Base-by-base conservation (phyloP, 1,140 invertebrate species). In the Ceratosolen solmsi region DNA sequence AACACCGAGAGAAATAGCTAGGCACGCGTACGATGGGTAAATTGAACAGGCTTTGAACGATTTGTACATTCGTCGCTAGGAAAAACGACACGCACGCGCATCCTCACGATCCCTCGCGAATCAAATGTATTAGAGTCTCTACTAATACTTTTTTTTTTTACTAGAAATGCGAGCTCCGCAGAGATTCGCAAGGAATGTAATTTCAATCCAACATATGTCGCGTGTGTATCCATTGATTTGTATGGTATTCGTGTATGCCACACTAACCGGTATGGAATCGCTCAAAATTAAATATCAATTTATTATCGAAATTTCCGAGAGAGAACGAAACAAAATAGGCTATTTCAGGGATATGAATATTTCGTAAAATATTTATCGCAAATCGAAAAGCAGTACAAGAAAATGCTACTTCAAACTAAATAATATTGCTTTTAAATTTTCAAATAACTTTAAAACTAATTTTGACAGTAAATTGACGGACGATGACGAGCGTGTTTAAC, bases 101-200 rank as follows among this genome's bases (percentile, higher is more conserved):
- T 60, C 33, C 36, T 70, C 7, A 38, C 38, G 8, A 41, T 70
- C 3, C 25, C 33, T 38, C 30, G 17, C 22, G 36, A 68, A 78
- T 78, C 46, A 78, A 78, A 78, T 17, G 27, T 30, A 63, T 54
- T 56, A 51, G 60, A n/a, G 41, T 58, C 33, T 49, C 68, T 72
- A n/a, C 77, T 79, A 72, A 71, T 79, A 79, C 70, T 73, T 73
- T 58, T 80, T 33, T 33, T 71, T 38, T 79, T 58, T 72, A 36
- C 41, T 30, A 49, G n/a, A 72, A 46, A 72, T 46, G 22, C 33
- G n/a, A 13, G 15, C 30, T 65, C 27, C 25, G 30, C 46, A 33
- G n/a, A n/a, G 25, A 65, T 30, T 70, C 38, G 8, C 56, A 11
- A 51, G 80, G 70, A 81, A 81, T 81, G 33, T 70, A 81, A 81